Conservation (phyloP, 2,888 invertebrate species). For the Dasypolia templi region DNA sequence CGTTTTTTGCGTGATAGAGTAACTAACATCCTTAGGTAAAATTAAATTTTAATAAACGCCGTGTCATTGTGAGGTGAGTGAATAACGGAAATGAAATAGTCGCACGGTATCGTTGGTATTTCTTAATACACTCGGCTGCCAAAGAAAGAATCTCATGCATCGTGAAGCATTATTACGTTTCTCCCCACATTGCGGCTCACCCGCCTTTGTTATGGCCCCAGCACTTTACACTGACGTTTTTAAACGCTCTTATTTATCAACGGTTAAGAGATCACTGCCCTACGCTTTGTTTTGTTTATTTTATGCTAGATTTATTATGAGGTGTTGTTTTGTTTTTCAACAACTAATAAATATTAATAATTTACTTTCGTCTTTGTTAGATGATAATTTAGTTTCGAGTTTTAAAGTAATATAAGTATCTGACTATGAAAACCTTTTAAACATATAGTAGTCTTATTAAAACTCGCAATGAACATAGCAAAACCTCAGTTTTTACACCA, state of each 20-base stretch:
- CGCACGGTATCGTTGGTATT: conserved; percentile 71
- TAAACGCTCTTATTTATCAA: conserved; percentile 58
- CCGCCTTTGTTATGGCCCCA: conserved; percentile 68
- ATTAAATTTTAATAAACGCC: conserved; percentile 49
- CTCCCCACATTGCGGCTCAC: conserved; percentile 64
- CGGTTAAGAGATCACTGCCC: conserved; percentile 55
- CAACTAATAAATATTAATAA: too few species aligned
- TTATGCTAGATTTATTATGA: conserved; percentile 18
- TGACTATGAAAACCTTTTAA: conserved; percentile 13
- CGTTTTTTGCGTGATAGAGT: too few species aligned
- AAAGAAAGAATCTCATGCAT: conserved; percentile 74
- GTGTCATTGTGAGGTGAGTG: conserved; percentile 48
- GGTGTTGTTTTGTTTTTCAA: conserved; percentile 24
- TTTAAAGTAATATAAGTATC: conserved; percentile 2
- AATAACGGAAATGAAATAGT: conserved; percentile 74
- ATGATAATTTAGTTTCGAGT: not conserved
- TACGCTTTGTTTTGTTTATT: conserved; percentile 40
- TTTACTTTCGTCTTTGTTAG: too few species aligned
- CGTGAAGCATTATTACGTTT: conserved; percentile 73
- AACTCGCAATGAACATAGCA: conserved; percentile 1
- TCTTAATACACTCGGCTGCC: conserved; percentile 76
- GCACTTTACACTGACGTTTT: conserved; percentile 61
- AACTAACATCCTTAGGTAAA: too few species aligned
- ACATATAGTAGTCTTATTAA: conserved; percentile 12
- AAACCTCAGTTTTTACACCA: conserved; percentile 1